Evolutionary conservation across 2,797 vertebrate species (phyloP).

Genomic region (Acestrorhynchus altus): DNA sequence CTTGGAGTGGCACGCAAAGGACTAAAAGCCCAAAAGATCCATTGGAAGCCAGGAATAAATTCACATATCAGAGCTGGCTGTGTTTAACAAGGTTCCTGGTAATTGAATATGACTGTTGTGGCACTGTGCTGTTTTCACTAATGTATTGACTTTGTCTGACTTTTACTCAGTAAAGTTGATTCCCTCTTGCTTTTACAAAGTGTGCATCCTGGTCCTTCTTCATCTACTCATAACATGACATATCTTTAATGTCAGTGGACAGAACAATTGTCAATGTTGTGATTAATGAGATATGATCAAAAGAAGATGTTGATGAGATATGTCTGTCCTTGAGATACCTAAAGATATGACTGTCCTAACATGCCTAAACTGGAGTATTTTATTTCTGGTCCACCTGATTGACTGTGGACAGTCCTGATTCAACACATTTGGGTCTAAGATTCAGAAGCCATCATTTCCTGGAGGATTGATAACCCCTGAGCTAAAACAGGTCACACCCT

Average conservation of each 20-base stretch:
- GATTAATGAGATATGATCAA: not conserved
- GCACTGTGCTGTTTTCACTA: not conserved
- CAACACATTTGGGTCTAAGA: no score
- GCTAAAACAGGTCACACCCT: not conserved
- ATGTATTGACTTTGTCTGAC: not conserved
- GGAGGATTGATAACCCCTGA: no score
- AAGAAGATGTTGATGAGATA: not conserved
- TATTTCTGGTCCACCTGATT: no score
- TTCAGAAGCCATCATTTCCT: no score
- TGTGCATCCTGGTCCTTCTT: no score
- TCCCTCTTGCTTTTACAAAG: no score
- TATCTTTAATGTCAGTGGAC: no score
- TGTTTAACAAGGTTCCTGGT: not conserved
- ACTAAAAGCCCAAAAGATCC: not conserved
- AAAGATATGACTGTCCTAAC: no score
- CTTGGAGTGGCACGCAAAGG: not conserved
- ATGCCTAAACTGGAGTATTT: not conserved
- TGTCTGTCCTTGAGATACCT: no score
- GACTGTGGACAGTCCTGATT: no score
- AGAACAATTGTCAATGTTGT: not conserved
- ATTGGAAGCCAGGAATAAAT: not conserved
- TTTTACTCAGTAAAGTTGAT: not conserved
- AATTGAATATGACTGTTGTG: constrained; percentile 1
- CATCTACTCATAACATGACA: no score
- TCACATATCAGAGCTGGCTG: not conserved